Conservation (phyloP, 1,140 invertebrate species). For the Ostrea denselamellosa region DNA sequence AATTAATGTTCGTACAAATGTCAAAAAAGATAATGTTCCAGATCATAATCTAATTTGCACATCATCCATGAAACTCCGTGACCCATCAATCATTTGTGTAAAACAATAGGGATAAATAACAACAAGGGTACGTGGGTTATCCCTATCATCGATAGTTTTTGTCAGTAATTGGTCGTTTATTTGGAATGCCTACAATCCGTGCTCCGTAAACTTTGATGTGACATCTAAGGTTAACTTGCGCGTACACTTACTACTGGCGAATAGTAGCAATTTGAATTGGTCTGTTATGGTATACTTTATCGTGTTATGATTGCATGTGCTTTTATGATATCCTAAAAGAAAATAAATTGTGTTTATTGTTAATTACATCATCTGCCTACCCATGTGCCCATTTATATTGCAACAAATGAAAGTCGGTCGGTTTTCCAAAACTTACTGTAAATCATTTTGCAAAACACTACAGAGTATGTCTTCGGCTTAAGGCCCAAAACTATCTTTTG, state of each 20-base stretch:
- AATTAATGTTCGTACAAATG: slow-evolving; percentile 30
- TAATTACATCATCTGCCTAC: no score
- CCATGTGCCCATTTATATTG: no score
- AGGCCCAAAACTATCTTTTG: no score
- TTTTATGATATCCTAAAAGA: no score
- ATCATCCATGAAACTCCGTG: not conserved
- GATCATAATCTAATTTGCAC: not conserved
- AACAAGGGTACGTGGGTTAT: slow-evolving; percentile 5
- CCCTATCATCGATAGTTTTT: not conserved
- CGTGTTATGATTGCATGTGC: no score
- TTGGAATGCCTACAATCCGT: not conserved
- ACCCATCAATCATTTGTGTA: not conserved
- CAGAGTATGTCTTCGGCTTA: no score
- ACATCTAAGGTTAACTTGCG: not conserved
- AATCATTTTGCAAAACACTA: no score
- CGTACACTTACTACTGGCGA: not conserved
- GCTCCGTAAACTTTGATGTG: slow-evolving; percentile 12
- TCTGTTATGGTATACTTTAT: no score
- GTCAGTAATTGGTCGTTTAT: not conserved
- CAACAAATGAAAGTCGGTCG: no score
- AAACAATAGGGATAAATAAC: slow-evolving; percentile 30
- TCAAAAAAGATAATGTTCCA: slow-evolving; percentile 30
- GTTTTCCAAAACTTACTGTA: no score
- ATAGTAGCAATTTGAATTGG: not conserved
- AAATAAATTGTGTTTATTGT: no score